phyloP scores from a whole-genome alignment of 2,888 invertebrate species.

The Polydrusus pterygomalis region DNA sequence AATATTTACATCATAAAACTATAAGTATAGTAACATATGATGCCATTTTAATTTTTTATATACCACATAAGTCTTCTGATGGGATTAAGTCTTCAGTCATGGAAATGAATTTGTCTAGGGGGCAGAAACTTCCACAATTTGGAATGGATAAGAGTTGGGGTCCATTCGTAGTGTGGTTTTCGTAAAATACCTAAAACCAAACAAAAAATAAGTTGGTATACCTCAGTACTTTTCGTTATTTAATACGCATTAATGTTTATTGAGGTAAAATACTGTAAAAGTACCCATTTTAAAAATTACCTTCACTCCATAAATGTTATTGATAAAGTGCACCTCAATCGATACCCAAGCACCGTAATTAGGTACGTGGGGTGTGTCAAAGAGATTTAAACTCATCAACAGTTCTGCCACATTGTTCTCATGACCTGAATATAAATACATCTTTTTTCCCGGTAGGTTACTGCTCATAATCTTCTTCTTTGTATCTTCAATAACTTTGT shows the following conservation, averaged over 20 bases:
- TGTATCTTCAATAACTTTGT: constrained; percentile 60
- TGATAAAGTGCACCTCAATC: constrained; percentile 58
- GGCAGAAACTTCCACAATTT: constrained; percentile 59
- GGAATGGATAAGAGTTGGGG: constrained; percentile 58
- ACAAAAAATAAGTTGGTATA: too few relatives aligned
- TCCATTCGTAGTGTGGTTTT: constrained; percentile 57
- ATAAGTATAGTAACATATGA: too few relatives aligned
- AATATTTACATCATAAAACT: not conserved
- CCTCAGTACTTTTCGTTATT: too few relatives aligned
- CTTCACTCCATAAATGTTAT: constrained; percentile 60
- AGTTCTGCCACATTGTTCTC: constrained; percentile 62
- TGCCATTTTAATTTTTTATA: constrained; percentile 9
- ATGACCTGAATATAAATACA: constrained; percentile 62
- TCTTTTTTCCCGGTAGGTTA: constrained; percentile 57
- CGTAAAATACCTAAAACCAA: constrained; percentile 59
- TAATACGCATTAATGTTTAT: too few relatives aligned
- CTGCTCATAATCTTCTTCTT: constrained; percentile 55
- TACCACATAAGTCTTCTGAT: constrained; percentile 25
- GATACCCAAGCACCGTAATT: constrained; percentile 58
- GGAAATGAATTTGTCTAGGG: constrained; percentile 56
- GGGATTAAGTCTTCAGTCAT: constrained; percentile 26
- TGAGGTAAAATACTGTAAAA: too few relatives aligned
- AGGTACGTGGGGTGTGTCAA: constrained; percentile 58
- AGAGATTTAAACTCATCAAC: constrained; percentile 59
- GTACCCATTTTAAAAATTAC: constrained; percentile 37